Conservation (phyloP, 2,888 invertebrate genomes). For the Ernsta delagoae region DNA sequence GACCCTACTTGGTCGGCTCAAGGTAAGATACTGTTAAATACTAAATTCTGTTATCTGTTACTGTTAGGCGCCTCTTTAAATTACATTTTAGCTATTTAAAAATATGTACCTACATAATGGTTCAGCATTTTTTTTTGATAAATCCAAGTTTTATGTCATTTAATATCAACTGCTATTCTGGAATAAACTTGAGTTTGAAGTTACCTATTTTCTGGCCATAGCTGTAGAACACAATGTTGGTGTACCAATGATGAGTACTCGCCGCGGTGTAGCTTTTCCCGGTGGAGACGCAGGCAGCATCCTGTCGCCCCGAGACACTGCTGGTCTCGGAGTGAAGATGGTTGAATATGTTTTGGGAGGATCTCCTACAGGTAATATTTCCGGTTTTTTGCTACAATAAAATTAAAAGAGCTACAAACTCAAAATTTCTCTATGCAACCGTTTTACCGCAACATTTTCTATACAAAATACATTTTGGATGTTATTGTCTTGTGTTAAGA, state of each 20-base stretch:
- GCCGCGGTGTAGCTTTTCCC: slow-evolving; percentile 88
- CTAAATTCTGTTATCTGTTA: no score
- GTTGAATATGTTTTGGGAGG: slow-evolving; percentile 98
- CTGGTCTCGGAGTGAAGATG: slow-evolving; percentile 98
- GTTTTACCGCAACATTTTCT: no score
- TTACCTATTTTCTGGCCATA: slow-evolving; percentile 40
- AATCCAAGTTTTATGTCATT: no score
- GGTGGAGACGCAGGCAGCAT: slow-evolving; percentile 87
- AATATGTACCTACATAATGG: no score
- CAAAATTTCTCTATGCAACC: no score
- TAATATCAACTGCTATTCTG: no score
- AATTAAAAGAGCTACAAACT: no score
- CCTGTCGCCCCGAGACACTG: slow-evolving; percentile 94
- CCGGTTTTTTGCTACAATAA: not conserved
- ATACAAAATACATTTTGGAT: not conserved
- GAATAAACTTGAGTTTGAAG: not conserved
- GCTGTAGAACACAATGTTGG: slow-evolving; percentile 79
- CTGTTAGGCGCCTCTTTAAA: no score
- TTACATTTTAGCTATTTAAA: no score
- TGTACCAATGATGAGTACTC: slow-evolving; percentile 88
- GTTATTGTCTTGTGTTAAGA: no score
- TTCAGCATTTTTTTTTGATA: no score
- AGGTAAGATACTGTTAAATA: slow-evolving; percentile 78
- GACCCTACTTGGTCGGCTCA: slow-evolving; percentile 97
- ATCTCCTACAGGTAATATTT: slow-evolving; percentile 88